Evolutionary conservation across 2,113 vertebrate species (phyloP), one percentile per base, ranked within the genome.

Genomic region (Stegastes partitus): DNA sequence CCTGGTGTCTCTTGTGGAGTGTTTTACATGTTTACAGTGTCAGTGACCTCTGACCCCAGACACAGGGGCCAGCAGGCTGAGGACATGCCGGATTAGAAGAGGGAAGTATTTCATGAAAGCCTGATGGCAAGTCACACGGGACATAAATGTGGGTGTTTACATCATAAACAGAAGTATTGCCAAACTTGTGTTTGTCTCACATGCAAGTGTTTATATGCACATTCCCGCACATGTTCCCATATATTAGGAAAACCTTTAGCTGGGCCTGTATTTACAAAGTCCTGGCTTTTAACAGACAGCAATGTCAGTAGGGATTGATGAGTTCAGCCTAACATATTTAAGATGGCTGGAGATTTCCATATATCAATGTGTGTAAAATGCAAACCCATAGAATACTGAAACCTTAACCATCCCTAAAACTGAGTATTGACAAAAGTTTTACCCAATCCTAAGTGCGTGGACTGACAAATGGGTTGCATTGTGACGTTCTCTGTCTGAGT

Each of bases 1-100:
- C 53, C 70, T 56, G 1, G 45, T 34, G 69, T 70, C 61, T 79
- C 42, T 37, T 66, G 34, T 54, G 11, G 34, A 62, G 71, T 66
- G 65, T 78, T 80, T 42, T 66, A 47, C 66, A 72, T 83, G 77
- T 82, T 85, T 81, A 70, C 57, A 37, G 80, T 82, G 80, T 79
- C 54, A 9, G 50, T 63, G 83, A 84, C 86, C 53, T 90, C 66
- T 78, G 83, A 87, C 69, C 82, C 63, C 19, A 15, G 74, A 70
- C 55, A 65, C 57, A 61, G 66, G 50, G 68, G 54, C 66, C 80
- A 68, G 63, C 53, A 51, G 57, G 51, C 77, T 45, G 69, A 83
- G 68, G 72, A 74, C 63, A 58, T 65, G 56, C 64, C 21, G 16
- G 34, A 50, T 55, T 4, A 55, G 55, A 74, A 51, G 58, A 77